phyloP scores from a whole-genome alignment of 1,140 invertebrate genomes.

The Tetramorium parvispinum region DNA sequence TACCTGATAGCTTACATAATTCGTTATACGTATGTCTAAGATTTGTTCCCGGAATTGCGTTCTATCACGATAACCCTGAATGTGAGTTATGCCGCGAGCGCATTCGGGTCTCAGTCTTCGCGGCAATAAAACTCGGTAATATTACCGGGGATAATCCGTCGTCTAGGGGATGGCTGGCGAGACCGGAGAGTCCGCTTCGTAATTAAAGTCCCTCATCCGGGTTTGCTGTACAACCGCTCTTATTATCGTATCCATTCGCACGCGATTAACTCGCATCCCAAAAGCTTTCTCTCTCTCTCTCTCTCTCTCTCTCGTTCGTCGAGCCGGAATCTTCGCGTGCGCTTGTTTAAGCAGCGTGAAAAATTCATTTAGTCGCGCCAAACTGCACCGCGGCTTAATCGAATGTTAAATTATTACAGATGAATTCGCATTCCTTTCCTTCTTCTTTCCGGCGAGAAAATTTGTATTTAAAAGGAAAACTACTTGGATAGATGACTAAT shows the following conservation, averaged over 20 bases:
- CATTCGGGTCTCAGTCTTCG: conserved; percentile 66
- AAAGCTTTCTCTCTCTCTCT: neutral
- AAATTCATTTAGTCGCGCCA: neutral
- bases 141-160: conserved; percentile 76
- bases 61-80: neutral
- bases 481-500: too few relatives aligned
- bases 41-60: neutral
- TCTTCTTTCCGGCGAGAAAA: neutral
- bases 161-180: conserved; percentile 67
- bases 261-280: conserved; percentile 53
- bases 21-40: neutral
- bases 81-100: conserved; percentile 70
- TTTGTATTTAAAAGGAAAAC: neutral
- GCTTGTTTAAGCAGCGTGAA: conserved; percentile 18
- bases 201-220: conserved; percentile 69
- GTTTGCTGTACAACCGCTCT: neutral
- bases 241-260: conserved; percentile 19
- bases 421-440: neutral
- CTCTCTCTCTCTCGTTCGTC: neutral
- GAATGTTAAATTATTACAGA: conserved; percentile 36
- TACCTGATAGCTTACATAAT: neutral
- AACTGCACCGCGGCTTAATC: conserved; percentile 4
- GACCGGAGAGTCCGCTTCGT: conserved; percentile 68
- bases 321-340: neutral
- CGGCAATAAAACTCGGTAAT: conserved; percentile 76